Conservation (phyloP, 2,888 invertebrate species). For the Pimpla rufipes region DNA sequence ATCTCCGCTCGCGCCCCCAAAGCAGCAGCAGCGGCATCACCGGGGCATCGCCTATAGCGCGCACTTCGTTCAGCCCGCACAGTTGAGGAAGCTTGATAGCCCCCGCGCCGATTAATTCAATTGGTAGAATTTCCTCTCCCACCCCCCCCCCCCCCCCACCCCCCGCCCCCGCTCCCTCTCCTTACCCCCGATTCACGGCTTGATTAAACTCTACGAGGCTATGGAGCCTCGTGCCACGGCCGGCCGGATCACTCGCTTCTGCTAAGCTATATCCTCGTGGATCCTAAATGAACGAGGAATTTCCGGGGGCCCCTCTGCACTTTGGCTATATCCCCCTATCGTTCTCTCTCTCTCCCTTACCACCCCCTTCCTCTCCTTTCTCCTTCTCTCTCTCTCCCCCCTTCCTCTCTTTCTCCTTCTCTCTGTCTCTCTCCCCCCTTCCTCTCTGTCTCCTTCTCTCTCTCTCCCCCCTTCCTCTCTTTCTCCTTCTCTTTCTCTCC, state of each 20-base stretch:
- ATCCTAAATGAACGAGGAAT: constrained; percentile 63
- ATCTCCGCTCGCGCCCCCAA: neutral
- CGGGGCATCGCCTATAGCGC: constrained; percentile 24
- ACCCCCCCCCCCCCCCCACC: neutral
- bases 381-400: neutral
- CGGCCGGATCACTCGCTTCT: constrained; percentile 32
- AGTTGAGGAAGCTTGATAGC: constrained; percentile 56
- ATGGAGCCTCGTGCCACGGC: constrained; percentile 36
- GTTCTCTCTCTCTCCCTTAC: neutral
- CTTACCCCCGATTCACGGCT: constrained; percentile 60
- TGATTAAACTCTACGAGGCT: constrained; percentile 65
- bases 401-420: neutral
- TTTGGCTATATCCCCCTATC: neutral
- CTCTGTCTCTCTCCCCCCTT: neutral
- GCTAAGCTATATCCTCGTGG: constrained; percentile 27
- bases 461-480: neutral
- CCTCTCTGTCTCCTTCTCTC: neutral
- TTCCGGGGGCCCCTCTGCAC: constrained; percentile 49
- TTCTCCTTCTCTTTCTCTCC: neutral
- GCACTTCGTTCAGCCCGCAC: constrained; percentile 32
- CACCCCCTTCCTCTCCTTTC: neutral
- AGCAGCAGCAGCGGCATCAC: neutral
- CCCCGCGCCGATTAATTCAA: constrained; percentile 64
- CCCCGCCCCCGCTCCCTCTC: too few species aligned
- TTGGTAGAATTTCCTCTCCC: constrained; percentile 63